phyloP scores from a whole-genome alignment of 1,140 invertebrate genomes.

The Leptinotarsa undecemlineata region DNA sequence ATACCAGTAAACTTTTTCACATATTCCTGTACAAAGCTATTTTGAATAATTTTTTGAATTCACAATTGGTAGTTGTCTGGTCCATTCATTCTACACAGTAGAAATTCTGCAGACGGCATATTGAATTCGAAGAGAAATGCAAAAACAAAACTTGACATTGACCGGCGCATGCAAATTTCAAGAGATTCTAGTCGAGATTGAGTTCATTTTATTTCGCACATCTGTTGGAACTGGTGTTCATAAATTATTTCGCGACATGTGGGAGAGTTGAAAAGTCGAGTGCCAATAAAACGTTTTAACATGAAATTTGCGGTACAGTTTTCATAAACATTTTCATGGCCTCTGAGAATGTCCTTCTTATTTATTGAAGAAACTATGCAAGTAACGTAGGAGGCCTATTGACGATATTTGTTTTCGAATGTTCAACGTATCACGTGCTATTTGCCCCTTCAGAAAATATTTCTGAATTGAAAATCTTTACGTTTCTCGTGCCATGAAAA shows the following conservation, averaged over 20 bases:
- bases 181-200: background rate
- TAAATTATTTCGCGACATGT: conserved; percentile 6
- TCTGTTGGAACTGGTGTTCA: background rate
- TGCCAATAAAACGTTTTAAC: background rate
- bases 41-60: no score
- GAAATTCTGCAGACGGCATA: no score
- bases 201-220: conserved; percentile 6
- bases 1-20: no score
- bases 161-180: background rate
- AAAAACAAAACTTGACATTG: background rate
- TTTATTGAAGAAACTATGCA: background rate
- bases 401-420: no score
- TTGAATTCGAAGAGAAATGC: background rate
- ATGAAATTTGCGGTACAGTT: background rate
- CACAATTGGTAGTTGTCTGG: no score
- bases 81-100: no score
- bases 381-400: background rate
- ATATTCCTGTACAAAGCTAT: no score
- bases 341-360: background rate
- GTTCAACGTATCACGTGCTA: no score
- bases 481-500: no score
- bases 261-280: conserved; percentile 1
- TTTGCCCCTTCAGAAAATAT: no score
- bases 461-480: no score
- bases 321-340: background rate